phyloP scores from a whole-genome alignment of 2,888 invertebrate genomes.

The Coenonympha glycerion region DNA sequence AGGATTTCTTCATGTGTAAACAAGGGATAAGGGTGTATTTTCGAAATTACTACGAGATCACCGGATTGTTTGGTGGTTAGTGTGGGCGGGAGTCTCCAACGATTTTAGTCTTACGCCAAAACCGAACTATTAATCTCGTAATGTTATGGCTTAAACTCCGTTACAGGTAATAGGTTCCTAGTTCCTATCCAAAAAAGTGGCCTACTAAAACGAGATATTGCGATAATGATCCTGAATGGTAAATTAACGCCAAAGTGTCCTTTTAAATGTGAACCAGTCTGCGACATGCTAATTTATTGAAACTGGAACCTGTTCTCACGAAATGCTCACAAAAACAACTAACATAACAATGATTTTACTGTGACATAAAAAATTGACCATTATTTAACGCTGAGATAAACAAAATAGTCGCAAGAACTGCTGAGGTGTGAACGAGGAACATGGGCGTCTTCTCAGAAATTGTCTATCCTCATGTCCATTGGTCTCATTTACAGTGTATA shows the following conservation, averaged over 20 bases:
- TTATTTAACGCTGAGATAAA: too few species aligned
- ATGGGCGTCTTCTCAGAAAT: too few species aligned
- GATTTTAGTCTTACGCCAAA: background rate
- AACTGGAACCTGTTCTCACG: constrained; percentile 22
- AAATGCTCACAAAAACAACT: constrained; percentile 37
- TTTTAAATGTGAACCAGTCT: constrained; percentile 30
- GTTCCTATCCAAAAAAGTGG: constrained; percentile 13
- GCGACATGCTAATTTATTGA: constrained; percentile 23
- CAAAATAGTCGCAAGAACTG: too few species aligned
- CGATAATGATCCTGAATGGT: constrained; percentile 25
- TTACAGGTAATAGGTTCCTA: constrained; percentile 4
- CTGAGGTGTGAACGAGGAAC: too few species aligned
- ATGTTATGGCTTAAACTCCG: constrained; percentile 12
- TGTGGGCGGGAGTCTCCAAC: too few species aligned
- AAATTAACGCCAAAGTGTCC: constrained; percentile 24
- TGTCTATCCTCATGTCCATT: too few species aligned
- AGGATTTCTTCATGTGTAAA: too few species aligned
- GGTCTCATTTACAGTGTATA: too few species aligned
- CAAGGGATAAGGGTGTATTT: too few species aligned
- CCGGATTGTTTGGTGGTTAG: too few species aligned
- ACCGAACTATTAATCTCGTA: background rate
- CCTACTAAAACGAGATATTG: constrained; percentile 19
- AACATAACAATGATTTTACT: constrained; percentile 17
- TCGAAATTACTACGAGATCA: too few species aligned
- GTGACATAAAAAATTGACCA: constrained; percentile 3